A percentile compares a stretch with the other conserved stretches of the same genome.
Conservation (phyloP, 2,113 vertebrate species). For the Gymnorhina tibicen region DNA sequence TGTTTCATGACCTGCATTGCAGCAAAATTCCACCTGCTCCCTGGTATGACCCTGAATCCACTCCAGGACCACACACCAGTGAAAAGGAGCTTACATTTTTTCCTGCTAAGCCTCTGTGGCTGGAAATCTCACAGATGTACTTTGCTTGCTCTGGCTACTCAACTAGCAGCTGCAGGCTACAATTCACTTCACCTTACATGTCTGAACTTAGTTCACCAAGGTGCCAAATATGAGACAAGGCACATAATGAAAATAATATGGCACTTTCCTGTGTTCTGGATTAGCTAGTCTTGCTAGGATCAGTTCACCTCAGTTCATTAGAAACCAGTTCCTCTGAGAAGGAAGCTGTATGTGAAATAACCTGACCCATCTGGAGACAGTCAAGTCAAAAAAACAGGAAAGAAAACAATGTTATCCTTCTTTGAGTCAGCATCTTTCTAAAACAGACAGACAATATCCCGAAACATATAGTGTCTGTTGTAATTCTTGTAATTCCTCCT, state of each 20-base stretch:
- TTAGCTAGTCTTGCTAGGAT: background rate
- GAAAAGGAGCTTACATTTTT: background rate
- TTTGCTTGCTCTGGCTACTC: background rate
- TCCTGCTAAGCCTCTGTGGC: background rate
- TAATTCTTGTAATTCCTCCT: slow-evolving; percentile 3
- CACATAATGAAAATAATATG: background rate
- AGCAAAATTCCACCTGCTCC: background rate
- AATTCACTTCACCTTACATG: background rate
- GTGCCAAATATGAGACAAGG: background rate
- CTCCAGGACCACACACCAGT: background rate
- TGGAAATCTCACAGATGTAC: background rate
- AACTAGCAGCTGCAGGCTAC: background rate
- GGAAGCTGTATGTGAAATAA: background rate
- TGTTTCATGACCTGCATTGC: background rate
- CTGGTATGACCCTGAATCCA: background rate
- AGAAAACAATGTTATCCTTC: background rate
- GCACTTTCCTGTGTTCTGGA: background rate
- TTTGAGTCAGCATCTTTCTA: background rate
- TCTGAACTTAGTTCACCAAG: background rate
- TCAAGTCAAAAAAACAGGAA: background rate
- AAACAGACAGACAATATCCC: background rate
- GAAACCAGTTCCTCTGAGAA: background rate
- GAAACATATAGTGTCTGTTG: background rate
- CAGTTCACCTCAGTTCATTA: background rate
- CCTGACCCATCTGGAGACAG: background rate